Evolutionary conservation across 2,888 invertebrate species (phyloP).

Genomic region (Sussaba pulchella): DNA sequence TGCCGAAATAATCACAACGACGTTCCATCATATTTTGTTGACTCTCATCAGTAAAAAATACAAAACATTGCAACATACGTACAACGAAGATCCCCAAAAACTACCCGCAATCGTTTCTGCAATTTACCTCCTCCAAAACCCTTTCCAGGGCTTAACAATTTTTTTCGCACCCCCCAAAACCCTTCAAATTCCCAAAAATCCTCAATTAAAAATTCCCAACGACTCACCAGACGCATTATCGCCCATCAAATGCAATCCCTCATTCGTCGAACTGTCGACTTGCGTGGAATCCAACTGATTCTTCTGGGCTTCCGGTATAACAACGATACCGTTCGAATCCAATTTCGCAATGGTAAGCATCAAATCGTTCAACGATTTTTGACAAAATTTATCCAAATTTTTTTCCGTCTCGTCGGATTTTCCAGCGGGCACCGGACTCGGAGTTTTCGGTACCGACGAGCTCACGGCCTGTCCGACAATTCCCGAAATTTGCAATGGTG

Average conservation of each 20-base stretch:
- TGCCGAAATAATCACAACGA: too few relatives aligned
- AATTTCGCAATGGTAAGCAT: slow-evolving; percentile 95
- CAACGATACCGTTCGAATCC: slow-evolving; percentile 94
- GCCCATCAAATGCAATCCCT: slow-evolving; percentile 80
- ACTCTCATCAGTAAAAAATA: too few relatives aligned
- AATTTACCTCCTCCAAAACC: too few relatives aligned
- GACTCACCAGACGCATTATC: slow-evolving; percentile 78
- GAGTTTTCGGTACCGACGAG: slow-evolving; percentile 94
- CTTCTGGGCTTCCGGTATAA: slow-evolving; percentile 87
- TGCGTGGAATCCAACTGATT: slow-evolving; percentile 83
- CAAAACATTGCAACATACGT: too few relatives aligned
- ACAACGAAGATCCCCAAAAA: too few relatives aligned
- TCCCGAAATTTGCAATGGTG: slow-evolving; percentile 69
- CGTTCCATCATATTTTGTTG: too few relatives aligned
- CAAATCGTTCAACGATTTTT: slow-evolving; percentile 93
- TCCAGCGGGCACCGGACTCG: slow-evolving; percentile 87
- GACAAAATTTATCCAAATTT: slow-evolving; percentile 92
- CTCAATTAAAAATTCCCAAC: background rate
- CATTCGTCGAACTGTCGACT: slow-evolving; percentile 91
- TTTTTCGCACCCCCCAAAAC: too few relatives aligned
- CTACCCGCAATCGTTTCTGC: too few relatives aligned
- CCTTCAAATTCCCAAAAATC: too few relatives aligned
- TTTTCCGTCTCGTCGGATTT: slow-evolving; percentile 87
- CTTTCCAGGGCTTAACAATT: too few relatives aligned
- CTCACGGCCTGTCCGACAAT: slow-evolving; percentile 86